Evolutionary conservation across 2,888 invertebrate species (phyloP), one percentile per base, ranked within the genome.

Genomic region (Athalia circularis): DNA sequence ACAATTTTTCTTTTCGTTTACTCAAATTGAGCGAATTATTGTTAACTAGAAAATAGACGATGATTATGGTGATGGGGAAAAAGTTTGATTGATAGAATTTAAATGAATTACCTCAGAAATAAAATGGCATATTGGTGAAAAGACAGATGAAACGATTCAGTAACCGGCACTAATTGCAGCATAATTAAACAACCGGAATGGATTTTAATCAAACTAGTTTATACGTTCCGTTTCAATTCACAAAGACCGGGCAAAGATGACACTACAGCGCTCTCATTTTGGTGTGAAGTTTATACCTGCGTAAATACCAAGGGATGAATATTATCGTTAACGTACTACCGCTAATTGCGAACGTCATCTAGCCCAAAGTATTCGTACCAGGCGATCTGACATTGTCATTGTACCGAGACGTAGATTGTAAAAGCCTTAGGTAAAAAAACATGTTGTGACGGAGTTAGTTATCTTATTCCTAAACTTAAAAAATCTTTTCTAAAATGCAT

Each of bases 341-440:
- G n/a, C n/a, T n/a, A n/a, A n/a, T 29, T 29, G 29, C 29, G 29
- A 29, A 29, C 29, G 13, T 70, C 61, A 77, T 78, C 78, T 72
- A 78, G 78, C 78, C 78, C 78, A 47, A 64, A 78, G 78, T 78
- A 78, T 54, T 62, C 29, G 74, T 74, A 74, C 78, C 78, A 78
- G 78, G 78, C 61, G 15, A 74, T 67, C 61, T 54, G 72, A 61
- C 52, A 64, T 64, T 43, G 0, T 64, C 7, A 29, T 7, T 7
- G n/a, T 13, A 48, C 48, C n/a, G 7, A 15, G 59, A 13, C 13
- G 13, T 29, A 59, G 15, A 57, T 48, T 47, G 13, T 8, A 13
- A 72, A 9, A 59, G 9, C n/a, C 11, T 57, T 13, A 47, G 4
- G 59, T 47, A 72, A 59, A 43, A 43, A 9, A 65, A 43, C 8